Base-by-base conservation (phyloP, 2,888 invertebrate species). In the Drosophila helvetica region DNA sequence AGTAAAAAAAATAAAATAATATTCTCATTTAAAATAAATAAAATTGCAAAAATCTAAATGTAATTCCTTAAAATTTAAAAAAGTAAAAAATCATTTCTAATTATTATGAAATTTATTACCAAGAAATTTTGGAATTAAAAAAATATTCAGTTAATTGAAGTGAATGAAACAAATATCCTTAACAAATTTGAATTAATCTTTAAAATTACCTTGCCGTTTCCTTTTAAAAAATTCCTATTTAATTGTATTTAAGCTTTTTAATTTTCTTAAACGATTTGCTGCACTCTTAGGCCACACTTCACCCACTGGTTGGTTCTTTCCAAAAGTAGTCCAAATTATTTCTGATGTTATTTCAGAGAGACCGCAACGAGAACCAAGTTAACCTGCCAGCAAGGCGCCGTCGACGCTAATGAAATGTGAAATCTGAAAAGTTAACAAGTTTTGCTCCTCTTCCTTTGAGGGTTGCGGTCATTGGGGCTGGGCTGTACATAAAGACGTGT, bases 381-480 rank as follows among this genome's bases (percentile, higher is more conserved):
- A 77, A 88, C 87, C 87, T 80, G 71, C 71, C 77, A 74, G 77
- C 64, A 70, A 73, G 68, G 74, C 81, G 81, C 73, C 75, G 64
- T 61, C 51, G 51, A 74, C 72, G 77, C 61, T 80, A 87, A 87
- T 89, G 87, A 80, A 84, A 70, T 54, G 52, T 52, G 42, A 69
- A 70, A 74, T 73, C 55, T 64, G 18, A 53, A 55, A 62, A 63
- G 66, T 58, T 66, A 68, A 33, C 52, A 51, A 53, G 63, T 38
- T 68, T 69, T 71, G 64, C 62, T 53, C 25, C 57, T 58, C 17
- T 30, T 38, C 48, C 12, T 15, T n/a, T 18, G 22, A 38, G 45
- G 43, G 30, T 51, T 42, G 50, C 62, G 5, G 25, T 53, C 19
- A 22, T 19, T 46, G 17, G 38, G n/a, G 22, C 17, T 54, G 25